These are phyloP conservation scores for Notothenia coriiceps DNA, from an alignment of 2,113 vertebrate species.

Conservation along the genomic window DNA sequence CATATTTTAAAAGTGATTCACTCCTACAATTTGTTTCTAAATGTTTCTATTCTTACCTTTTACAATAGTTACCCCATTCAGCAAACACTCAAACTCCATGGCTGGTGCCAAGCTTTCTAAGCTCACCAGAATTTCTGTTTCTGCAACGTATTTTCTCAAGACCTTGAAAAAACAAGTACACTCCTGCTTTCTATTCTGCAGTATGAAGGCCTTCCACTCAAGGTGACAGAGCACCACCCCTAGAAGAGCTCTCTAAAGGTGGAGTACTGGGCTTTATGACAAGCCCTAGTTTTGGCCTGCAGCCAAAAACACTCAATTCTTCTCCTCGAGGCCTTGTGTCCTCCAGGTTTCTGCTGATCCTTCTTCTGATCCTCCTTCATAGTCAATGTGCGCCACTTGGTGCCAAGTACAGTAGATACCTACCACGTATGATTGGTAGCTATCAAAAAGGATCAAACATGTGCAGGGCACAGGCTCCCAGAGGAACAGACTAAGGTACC, in stretches of 20 bases:
- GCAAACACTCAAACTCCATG: not conserved
- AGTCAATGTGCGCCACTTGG: constrained; percentile 20
- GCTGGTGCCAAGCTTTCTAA: not conserved
- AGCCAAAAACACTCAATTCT: constrained; percentile 41
- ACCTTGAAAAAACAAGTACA: constrained; percentile 20
- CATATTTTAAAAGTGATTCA: not conserved
- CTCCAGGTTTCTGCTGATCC: constrained; percentile 43
- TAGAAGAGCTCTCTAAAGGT: constrained; percentile 6
- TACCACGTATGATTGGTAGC: constrained; percentile 34
- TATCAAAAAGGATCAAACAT: constrained; percentile 34
- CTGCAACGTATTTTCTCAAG: not conserved
- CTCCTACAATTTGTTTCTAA: not conserved
- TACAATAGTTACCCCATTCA: not conserved
- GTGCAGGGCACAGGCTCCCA: constrained; percentile 13
- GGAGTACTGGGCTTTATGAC: constrained; percentile 30
- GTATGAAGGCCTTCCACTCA: constrained; percentile 14
- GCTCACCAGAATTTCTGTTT: not conserved
- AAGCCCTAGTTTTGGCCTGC: constrained; percentile 34
- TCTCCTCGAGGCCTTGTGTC: constrained; percentile 23
- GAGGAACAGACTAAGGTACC: not conserved
- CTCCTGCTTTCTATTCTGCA: not conserved
- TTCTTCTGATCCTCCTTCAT: constrained; percentile 45
- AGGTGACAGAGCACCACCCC: constrained; percentile 43
- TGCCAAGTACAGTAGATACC: constrained; percentile 23
- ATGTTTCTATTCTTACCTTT: not conserved